Evolutionary conservation across 2,888 invertebrate genomes (phyloP), one percentile per base, ranked within the genome.

Genomic region (Dicyrtoma fusca): DNA sequence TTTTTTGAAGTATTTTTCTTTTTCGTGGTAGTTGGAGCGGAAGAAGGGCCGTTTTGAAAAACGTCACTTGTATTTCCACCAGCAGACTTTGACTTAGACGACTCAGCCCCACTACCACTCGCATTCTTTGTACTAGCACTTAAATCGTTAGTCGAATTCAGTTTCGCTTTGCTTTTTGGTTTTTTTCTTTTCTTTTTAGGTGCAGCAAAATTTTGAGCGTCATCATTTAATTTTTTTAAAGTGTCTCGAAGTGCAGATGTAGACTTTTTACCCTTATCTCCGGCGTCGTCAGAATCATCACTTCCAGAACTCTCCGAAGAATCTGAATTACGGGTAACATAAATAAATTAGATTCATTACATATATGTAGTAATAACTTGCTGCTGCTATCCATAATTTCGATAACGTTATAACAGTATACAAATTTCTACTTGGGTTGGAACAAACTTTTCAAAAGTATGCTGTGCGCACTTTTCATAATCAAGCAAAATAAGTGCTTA

Each of bases 191-290:
- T 77, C 57, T 73, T 74, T 69, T 78, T 79, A 0, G 47, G 47
- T 69, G 64, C 49, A 42, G 44, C 42, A 45, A 68, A 55, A 53
- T 34, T 45, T 47, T 61, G 34, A 34, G 55, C 71, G 13, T 72
- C 25, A 47, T 79, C 78, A 44, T 77, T 76, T 3, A 77, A 55
- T 62, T 77, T 78, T 63, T 79, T 74, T 14, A 79, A 72, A 1
- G 76, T 75, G 59, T 80, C 79, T 34, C 76, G 57, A 6, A 77
- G 68, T 0, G 79, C 73, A 2, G 77, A 76, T 34, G 73, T 75
- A 47, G 62, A 71, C 1, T 59, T n/a, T 8, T 69, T 59, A 11
- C 21, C 49, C 3, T 3, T n/a, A 17, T 47, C 72, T 51, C n/a
- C 64, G 8, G 59, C 72, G 21, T 71, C 73, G 68, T 78, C 74